Evolutionary conservation across 2,797 vertebrate species (phyloP).

Genomic region (Selene dorsalis): DNA sequence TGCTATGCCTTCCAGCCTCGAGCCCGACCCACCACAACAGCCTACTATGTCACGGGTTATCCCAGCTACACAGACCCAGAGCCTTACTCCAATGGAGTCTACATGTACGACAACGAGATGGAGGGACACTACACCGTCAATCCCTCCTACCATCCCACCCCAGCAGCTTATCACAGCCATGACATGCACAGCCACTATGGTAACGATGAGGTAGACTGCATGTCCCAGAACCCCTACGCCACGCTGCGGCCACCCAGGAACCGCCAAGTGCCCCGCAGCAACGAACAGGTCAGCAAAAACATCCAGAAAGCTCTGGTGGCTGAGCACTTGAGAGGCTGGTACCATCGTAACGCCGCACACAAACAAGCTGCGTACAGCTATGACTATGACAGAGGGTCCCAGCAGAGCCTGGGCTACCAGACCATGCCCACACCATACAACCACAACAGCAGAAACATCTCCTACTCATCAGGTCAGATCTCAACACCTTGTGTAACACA

Average conservation of each 20-base stretch:
- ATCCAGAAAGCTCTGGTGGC: constrained; percentile 93
- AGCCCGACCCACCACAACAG: constrained; percentile 85
- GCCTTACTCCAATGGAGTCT: constrained; percentile 84
- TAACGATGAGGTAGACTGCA: constrained; percentile 85
- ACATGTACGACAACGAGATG: constrained; percentile 90
- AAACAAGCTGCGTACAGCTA: constrained; percentile 84
- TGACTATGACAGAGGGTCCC: constrained; percentile 89
- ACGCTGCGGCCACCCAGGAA: constrained; percentile 90
- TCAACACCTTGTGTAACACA: not conserved
- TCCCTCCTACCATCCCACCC: constrained; percentile 83
- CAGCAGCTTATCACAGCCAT: constrained; percentile 77
- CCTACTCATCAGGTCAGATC: constrained; percentile 89
- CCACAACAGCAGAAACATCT: constrained; percentile 84
- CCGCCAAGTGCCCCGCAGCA: constrained; percentile 79
- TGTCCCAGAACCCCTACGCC: constrained; percentile 90
- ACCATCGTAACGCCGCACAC: constrained; percentile 90
- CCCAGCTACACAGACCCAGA: constrained; percentile 85
- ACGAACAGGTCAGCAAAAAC: constrained; percentile 88
- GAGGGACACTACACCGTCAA: constrained; percentile 96
- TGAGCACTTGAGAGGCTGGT: constrained; percentile 95
- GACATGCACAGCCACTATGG: constrained; percentile 85
- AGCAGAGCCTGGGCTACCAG: constrained; percentile 89
- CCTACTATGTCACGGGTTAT: constrained; percentile 91
- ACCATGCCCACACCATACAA: constrained; percentile 86
- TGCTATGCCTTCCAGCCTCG: constrained; percentile 82